A percentile compares a stretch with the other conserved stretches of the same genome.
phyloP scores from a whole-genome alignment of 2,113 vertebrate genomes.

The Archilochus colubris region DNA sequence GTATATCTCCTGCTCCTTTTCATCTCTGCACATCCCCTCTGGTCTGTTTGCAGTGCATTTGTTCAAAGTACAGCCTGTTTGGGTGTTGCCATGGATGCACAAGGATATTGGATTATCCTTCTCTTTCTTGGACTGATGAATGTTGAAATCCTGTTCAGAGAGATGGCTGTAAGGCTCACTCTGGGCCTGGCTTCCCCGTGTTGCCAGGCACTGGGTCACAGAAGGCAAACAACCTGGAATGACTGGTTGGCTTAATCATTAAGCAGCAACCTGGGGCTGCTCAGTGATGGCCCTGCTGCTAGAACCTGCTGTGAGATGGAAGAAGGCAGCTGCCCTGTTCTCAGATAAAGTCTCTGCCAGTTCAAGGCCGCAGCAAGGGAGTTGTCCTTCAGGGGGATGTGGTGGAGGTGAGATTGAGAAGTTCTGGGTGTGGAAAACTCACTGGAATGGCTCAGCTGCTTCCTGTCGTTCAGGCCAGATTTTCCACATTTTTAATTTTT shows the following conservation, averaged over 20 bases:
- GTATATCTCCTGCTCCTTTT: not conserved
- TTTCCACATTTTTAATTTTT: not conserved
- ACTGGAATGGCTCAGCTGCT: not conserved
- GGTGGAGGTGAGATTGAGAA: not conserved
- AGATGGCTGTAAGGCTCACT: not conserved
- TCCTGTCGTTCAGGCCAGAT: not conserved
- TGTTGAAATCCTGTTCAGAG: not conserved
- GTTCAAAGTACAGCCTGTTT: not conserved
- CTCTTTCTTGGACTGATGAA: not conserved
- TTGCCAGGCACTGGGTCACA: not conserved
- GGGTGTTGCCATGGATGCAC: conserved; percentile 18
- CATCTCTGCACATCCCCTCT: not conserved
- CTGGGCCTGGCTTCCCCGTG: not conserved
- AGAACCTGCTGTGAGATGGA: not conserved
- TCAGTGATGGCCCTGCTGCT: not conserved
- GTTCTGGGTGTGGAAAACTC: not conserved
- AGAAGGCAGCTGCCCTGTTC: not conserved
- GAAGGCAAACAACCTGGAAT: not conserved
- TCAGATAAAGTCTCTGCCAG: not conserved
- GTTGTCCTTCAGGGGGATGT: not conserved
- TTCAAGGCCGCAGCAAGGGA: not conserved
- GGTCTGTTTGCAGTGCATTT: not conserved
- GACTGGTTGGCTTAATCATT: conserved; percentile 34
- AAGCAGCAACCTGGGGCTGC: not conserved
- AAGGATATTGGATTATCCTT: not conserved